Evolutionary conservation across 92 coral and sea anemone genomes (phyloP), one percentile per base, ranked within the genome.

Genomic region (Galaxea fascicularis): DNA sequence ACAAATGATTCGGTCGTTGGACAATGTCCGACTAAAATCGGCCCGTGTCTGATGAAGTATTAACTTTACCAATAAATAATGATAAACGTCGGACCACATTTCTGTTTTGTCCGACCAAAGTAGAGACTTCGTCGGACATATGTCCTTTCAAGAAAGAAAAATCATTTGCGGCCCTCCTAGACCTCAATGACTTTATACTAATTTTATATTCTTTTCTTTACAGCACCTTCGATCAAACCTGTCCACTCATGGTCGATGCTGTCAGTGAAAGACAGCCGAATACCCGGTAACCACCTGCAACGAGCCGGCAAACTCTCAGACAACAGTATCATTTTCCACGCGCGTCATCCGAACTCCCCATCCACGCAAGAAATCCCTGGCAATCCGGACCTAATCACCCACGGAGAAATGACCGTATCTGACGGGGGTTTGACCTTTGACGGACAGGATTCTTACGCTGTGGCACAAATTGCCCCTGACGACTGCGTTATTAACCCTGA

Each of bases 161-260:
- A n/a, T n/a, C n/a, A n/a, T n/a, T n/a, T n/a, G n/a, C n/a, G n/a
- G n/a, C n/a, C n/a, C n/a, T n/a, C n/a, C n/a, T n/a, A n/a, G n/a
- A n/a, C n/a, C n/a, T 6, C 41, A 35, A 35, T 2, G 41, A 35
- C 41, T 35, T 35, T 2, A 35, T 16, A 14, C 47, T 20, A 69
- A 47, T 25, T 12, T 35, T 35, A 6, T 35, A 6, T 35, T 49
- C 30, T 22, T 46, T 70, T 30, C n/a, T 44, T 41, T 12, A 14
- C 89, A 96, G 99, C 99, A 20, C 99, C 99, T 7, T 86, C 89
- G 13, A 94, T 92, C 78, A 96, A 93, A 71, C 99, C 99, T 10
- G 86, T 89, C 28, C 99, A 96, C 78, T 96, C 99, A 4, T 96
- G 99, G 99, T 94, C 98, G 21, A 91, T 94, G 95, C 25, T 87